These are phyloP conservation scores for Tenthredo amoena DNA, from an alignment of 2,888 invertebrate genomes.

Conservation along the genomic window DNA sequence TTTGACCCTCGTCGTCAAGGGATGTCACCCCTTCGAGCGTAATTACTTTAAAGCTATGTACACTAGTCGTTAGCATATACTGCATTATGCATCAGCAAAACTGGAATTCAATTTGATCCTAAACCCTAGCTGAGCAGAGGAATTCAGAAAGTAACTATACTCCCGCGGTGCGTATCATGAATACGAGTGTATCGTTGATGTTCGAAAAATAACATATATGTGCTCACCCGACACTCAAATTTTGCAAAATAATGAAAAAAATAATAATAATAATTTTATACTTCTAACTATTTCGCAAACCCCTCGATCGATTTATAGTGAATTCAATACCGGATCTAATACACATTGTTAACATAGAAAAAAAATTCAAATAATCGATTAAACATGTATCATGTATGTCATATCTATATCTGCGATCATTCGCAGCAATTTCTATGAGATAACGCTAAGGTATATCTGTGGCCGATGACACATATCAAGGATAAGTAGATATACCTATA, in stretches of 20 bases:
- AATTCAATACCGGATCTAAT: no score
- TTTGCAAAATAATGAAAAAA: background rate
- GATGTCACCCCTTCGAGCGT: conserved; percentile 17
- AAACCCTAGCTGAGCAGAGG: background rate
- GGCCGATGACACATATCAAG: background rate
- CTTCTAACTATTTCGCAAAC: no score
- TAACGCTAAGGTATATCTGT: background rate
- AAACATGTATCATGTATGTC: background rate
- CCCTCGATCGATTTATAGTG: no score
- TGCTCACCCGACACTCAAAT: background rate
- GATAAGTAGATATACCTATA: background rate
- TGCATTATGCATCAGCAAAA: conserved; percentile 56
- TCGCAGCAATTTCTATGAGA: background rate
- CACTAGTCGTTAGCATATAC: conserved; percentile 45
- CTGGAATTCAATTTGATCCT: conserved; percentile 56
- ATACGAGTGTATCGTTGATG: background rate
- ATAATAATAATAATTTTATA: no score
- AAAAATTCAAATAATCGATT: background rate
- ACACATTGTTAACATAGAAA: background rate
- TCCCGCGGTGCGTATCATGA: background rate
- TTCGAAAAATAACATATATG: background rate
- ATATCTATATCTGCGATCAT: no score
- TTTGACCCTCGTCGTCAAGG: conserved; percentile 30
- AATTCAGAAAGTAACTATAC: background rate
- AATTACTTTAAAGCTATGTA: conserved; percentile 33